Evolutionary conservation across 2,113 vertebrate species (phyloP).

Genomic region (Burhinus oedicnemus): DNA sequence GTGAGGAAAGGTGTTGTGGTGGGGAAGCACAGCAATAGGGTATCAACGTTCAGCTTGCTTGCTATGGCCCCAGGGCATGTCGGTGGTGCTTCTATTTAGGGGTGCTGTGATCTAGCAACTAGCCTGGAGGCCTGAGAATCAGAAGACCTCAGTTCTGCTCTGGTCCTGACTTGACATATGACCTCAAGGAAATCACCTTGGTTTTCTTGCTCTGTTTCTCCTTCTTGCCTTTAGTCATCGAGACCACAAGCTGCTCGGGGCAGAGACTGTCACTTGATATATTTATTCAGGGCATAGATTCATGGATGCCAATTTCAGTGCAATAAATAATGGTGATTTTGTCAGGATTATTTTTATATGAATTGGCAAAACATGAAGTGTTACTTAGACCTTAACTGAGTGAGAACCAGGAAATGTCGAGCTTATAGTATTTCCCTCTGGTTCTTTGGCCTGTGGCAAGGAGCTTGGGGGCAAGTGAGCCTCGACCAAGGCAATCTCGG

Average conservation of each 20-base stretch:
- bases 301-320: background rate
- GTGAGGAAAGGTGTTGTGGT: background rate
- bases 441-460: background rate
- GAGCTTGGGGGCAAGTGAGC: background rate
- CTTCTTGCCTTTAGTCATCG: background rate
- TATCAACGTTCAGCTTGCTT: background rate
- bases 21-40: background rate
- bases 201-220: background rate
- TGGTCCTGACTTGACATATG: background rate
- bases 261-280: background rate
- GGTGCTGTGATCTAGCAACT: background rate
- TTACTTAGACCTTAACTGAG: background rate
- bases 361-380: background rate
- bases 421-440: background rate
- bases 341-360: background rate
- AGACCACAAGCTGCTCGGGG: background rate
- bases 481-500: rapidly evolving
- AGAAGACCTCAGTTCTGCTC: background rate
- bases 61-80: rapidly evolving
- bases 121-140: background rate
- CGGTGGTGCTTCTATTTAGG: background rate
- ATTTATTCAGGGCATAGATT: background rate
- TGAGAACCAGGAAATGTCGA: background rate
- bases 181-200: background rate
- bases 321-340: background rate